Evolutionary conservation across 2,888 invertebrate species (phyloP).

Genomic region (Cyclophora punctaria): DNA sequence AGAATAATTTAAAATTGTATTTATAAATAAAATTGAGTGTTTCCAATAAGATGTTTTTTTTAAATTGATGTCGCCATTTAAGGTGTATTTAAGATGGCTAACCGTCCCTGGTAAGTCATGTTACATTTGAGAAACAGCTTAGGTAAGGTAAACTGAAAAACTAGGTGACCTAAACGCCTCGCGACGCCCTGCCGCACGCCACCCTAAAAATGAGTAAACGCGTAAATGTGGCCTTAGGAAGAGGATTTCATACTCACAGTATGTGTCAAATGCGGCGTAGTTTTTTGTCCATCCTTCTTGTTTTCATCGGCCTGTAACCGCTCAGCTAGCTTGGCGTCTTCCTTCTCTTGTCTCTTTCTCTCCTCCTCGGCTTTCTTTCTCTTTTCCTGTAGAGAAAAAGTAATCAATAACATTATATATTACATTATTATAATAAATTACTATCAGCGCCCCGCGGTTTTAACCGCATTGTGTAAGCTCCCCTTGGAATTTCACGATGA

Average conservation of each 20-base stretch:
- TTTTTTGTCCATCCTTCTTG: constrained; percentile 35
- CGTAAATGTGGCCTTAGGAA: background rate
- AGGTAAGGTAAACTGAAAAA: background rate
- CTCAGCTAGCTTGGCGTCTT: constrained; percentile 62
- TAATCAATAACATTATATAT: background rate
- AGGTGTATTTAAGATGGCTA: too few species aligned
- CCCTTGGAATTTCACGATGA: too few species aligned
- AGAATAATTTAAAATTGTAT: too few species aligned
- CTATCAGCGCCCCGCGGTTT: too few species aligned
- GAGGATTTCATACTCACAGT: constrained; percentile 30
- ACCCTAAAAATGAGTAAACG: background rate
- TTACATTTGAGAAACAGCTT: too few species aligned
- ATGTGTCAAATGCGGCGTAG: constrained; percentile 47
- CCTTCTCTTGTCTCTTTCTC: constrained; percentile 59
- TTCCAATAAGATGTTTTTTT: too few species aligned
- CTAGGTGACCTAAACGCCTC: background rate
- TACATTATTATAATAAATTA: too few species aligned
- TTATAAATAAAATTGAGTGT: too few species aligned
- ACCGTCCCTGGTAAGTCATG: too few species aligned
- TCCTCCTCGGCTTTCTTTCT: constrained; percentile 54
- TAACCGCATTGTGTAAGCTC: too few species aligned
- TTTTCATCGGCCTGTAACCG: constrained; percentile 64
- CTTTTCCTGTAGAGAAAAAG: constrained; percentile 37
- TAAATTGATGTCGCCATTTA: too few species aligned
- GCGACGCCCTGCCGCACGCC: background rate